phyloP scores from a whole-genome alignment of 2,888 invertebrate genomes.

The Lordiphosa fenestrarum region DNA sequence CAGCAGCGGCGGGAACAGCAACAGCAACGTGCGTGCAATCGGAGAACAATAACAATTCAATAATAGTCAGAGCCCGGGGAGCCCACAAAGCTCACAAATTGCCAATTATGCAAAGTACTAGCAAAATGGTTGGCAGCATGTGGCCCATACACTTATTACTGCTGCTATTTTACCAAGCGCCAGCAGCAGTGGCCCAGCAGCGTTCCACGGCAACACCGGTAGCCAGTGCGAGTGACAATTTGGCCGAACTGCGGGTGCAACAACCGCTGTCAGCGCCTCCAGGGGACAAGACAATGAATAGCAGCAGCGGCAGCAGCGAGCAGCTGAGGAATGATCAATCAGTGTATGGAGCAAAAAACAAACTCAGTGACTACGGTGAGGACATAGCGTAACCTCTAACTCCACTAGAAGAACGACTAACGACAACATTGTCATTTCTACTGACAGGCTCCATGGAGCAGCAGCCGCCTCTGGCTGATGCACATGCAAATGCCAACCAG shows the following conservation, averaged over 20 bases:
- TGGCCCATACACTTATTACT: slow-evolving; percentile 44
- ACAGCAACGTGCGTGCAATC: slow-evolving; percentile 16
- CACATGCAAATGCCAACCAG: slow-evolving; percentile 4
- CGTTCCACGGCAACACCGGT: slow-evolving; percentile 65
- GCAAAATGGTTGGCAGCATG: slow-evolving; percentile 50
- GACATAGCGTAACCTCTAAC: slow-evolving; percentile 27
- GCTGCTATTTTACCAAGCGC: slow-evolving; percentile 36
- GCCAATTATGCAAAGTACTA: slow-evolving; percentile 53
- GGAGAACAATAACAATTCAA: slow-evolving; percentile 29
- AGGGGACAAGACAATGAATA: slow-evolving; percentile 69
- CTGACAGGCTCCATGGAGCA: slow-evolving; percentile 38
- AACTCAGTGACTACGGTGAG: slow-evolving; percentile 55
- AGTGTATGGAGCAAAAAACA: slow-evolving; percentile 35
- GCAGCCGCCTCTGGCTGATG: slow-evolving; percentile 13
- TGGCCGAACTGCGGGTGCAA: slow-evolving; percentile 50
- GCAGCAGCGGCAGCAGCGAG: slow-evolving; percentile 14
- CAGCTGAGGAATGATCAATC: slow-evolving; percentile 55
- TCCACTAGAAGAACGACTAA: slow-evolving; percentile 36
- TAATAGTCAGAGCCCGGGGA: slow-evolving; percentile 35
- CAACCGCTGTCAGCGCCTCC: slow-evolving; percentile 29
- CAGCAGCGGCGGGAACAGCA: not conserved
- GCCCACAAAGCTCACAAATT: slow-evolving; percentile 22
- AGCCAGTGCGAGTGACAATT: slow-evolving; percentile 59
- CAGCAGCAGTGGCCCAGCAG: slow-evolving; percentile 35
- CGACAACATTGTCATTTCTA: slow-evolving; percentile 44